Evolutionary conservation across 2,113 vertebrate genomes (phyloP), one percentile per base, ranked within the genome.

Genomic region (Eleginops maclovinus): DNA sequence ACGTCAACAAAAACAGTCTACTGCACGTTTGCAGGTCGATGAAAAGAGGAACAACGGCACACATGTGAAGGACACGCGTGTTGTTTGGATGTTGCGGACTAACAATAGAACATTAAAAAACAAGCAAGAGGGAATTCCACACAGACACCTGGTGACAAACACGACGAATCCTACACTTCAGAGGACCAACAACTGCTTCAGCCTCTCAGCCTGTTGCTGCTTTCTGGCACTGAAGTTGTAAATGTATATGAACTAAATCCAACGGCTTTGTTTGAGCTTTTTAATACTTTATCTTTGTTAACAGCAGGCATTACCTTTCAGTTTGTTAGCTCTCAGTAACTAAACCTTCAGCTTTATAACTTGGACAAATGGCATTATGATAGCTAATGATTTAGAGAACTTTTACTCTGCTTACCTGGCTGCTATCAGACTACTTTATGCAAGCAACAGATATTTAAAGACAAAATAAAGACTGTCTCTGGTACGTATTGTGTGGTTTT

Each of bases 21-120:
- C 72, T 61, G 75, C 69, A 75, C 63, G 84, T 64, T 24, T 62
- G 76, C 58, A 53, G 47, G 70, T n/a, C 56, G 50, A 78, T 81
- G 21, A 83, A 87, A 92, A 89, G 71, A 81, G 85, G 86, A 85
- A 90, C 79, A 81, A 87, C 87, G n/a, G 74, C 28, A 64, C 31
- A 83, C 47, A 47, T 28, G 64, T 36, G 31, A 78, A 81, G 54
- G 28, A 44, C 55, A 79, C 54, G 71, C 28, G 26, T 77, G 65
- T 82, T 28, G 26, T 77, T 63, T 82, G 59, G 61, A 83, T 79
- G 75, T 22, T 77, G 62, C 53, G 44, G 70, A 50, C 26, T 56
- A 74, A 84, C 14, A 63, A 40, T 6, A 72, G 66, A 17, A 28
- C 36, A 19, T 53, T 44, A 49, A 54, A 67, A 81, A 66, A 36